Percentiles rank a stretch among this genome's conserved stretches.
These are phyloP conservation scores for Onychorhynchus coronatus DNA, from an alignment of 2,113 vertebrate species.

Conservation along the genomic window DNA sequence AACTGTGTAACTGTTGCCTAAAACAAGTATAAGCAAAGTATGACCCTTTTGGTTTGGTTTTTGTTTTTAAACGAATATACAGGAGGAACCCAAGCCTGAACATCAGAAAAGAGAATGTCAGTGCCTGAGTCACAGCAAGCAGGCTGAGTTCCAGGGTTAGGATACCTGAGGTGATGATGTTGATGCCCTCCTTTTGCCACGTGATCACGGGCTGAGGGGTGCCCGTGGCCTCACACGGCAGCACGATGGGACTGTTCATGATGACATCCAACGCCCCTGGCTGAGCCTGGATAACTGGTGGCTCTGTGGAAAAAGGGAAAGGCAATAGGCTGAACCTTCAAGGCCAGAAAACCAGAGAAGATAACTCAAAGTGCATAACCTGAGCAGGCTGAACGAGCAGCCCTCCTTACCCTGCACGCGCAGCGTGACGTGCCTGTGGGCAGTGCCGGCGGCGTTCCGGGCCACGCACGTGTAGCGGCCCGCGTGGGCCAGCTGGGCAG, in stretches of 20 bases:
- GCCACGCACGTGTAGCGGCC: constrained; percentile 87
- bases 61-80: neutral
- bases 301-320: constrained; percentile 73
- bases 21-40: neutral
- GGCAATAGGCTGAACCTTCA: neutral
- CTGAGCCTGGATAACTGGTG: constrained; percentile 85
- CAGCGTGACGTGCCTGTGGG: constrained; percentile 83
- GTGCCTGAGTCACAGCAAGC: neutral
- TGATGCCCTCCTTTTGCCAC: constrained; percentile 98
- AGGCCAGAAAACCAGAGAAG: neutral
- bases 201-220: constrained; percentile 85
- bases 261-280: constrained; percentile 83
- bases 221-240: constrained; percentile 88
- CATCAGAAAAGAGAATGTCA: neutral
- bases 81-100: neutral
- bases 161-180: constrained; percentile 81
- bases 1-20: constrained; percentile 79
- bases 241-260: constrained; percentile 82
- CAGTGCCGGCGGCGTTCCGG: constrained; percentile 85
- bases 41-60: neutral
- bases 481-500: constrained; percentile 80
- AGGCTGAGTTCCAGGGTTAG: neutral
- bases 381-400: neutral
- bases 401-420: constrained; percentile 83
- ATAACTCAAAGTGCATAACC: neutral